Evolutionary conservation across 2,113 vertebrate species (phyloP), one percentile per base, ranked within the genome.

Genomic region (Pollachius pollachius): DNA sequence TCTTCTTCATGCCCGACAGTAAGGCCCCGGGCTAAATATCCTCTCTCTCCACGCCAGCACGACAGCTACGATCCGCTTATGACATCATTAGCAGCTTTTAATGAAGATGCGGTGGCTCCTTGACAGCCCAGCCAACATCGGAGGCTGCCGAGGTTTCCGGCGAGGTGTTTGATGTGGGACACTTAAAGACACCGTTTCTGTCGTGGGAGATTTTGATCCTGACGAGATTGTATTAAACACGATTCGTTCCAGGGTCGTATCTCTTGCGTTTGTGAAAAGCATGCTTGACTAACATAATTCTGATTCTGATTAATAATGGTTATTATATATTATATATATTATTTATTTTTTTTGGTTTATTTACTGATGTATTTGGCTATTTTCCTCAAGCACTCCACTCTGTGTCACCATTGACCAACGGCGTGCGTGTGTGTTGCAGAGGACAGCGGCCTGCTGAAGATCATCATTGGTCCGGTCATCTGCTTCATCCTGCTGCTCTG

Each of bases 1-100:
- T 95, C 62, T 97, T 99, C 77, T 95, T 89, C 0, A 94, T 99
- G 86, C 91, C 94, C 0, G 95, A 96, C 34, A 77, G 97, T 99
- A 91, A 95, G 96, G 1, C 21, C 13, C 21, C 19, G 15, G 13
- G 60, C 2, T 9, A 34, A 34, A 34, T 34, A 34, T 34, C 30
- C 30, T 34, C 30, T 34, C 30, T 58, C 17, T n/a, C 15, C 17
- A 18, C 18, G 57, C 13, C 9, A 56, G 52, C 17, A 7, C 2
- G 52, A 56, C 17, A 56, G n/a, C n/a, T 57, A 34, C 8, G 15
- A 52, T 34, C 30, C 30, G 6, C 30, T 57, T 57, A 57, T 17
- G 54, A 48, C 41, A n/a, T 17, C 54, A 57, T 17, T 48, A 48
- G 41, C 12, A 9, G 41, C 7, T 48, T 48, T 48, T 48, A 34